A percentile compares a stretch with the other conserved stretches of the same genome.
Evolutionary conservation across 2,888 invertebrate species (phyloP).

Genomic region (Pardosa pseudoannulata): DNA sequence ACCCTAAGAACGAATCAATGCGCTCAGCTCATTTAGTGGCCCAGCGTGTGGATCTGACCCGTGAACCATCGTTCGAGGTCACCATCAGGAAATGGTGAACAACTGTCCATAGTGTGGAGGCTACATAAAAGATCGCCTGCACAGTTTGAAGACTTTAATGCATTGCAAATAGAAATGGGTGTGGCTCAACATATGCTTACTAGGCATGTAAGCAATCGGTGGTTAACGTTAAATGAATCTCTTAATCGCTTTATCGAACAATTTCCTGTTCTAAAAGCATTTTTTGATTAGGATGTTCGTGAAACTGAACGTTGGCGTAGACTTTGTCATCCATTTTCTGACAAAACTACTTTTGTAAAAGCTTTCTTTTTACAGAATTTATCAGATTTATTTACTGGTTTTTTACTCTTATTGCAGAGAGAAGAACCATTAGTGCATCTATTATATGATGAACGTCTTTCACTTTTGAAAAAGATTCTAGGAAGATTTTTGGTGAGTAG

Average conservation of each 20-base stretch:
- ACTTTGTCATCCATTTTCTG: too few relatives aligned
- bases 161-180: too few relatives aligned
- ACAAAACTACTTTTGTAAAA: neutral
- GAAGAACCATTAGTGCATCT: neutral
- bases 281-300: neutral
- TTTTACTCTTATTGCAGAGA: neutral
- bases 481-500: too few relatives aligned
- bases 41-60: too few relatives aligned
- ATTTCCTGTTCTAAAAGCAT: neutral
- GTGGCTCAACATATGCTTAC: too few relatives aligned
- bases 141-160: neutral
- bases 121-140: neutral
- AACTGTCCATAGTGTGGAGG: too few relatives aligned
- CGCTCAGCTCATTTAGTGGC: too few relatives aligned
- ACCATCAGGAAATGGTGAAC: too few relatives aligned
- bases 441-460: neutral
- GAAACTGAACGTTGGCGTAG: neutral
- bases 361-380: neutral
- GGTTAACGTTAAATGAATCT: neutral
- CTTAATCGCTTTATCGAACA: neutral
- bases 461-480: neutral
- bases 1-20: too few relatives aligned
- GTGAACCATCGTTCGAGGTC: too few relatives aligned
- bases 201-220: too few relatives aligned
- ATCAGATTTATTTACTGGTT: neutral